Percentiles rank a stretch among this genome's conserved stretches.
Evolutionary conservation across 2,888 invertebrate species (phyloP).

Genomic region (Sinelater perroti): DNA sequence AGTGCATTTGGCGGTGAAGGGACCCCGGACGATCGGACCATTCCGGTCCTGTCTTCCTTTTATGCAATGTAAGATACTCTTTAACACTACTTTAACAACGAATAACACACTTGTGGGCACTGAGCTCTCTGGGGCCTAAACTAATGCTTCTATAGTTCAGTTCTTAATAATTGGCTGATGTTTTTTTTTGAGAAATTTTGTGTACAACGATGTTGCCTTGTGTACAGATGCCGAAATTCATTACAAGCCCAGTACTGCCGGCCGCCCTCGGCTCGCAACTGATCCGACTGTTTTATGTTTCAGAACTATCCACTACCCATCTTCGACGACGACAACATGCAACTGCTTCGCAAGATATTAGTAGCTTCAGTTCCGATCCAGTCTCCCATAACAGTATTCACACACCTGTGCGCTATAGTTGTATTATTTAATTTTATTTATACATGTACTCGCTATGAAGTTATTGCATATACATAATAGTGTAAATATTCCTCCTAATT

Average conservation of each 20-base stretch:
- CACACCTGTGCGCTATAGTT: conserved; percentile 13
- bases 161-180: conserved; percentile 22
- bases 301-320: conserved; percentile 59
- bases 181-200: conserved; percentile 20
- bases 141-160: conserved; percentile 19
- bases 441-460: conserved; percentile 17
- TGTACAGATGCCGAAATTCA: conserved; percentile 25
- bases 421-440: conserved; percentile 28
- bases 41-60: conserved; percentile 56
- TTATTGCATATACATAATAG: conserved; percentile 34
- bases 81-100: conserved; percentile 50
- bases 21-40: conserved; percentile 63
- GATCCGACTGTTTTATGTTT: conserved; percentile 47
- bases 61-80: conserved; percentile 58
- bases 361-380: conserved; percentile 17
- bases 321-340: conserved; percentile 51
- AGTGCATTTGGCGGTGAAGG: conserved; percentile 86
- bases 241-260: no score
- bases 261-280: no score
- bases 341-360: conserved; percentile 57
- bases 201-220: conserved; percentile 13
- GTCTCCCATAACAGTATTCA: conserved; percentile 33
- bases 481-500: conserved; percentile 30
- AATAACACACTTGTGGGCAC: conserved; percentile 37
- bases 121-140: conserved; percentile 34